These are phyloP conservation scores for Podarcis siculus DNA, from an alignment of 2,797 vertebrate genomes.

Conservation along the genomic window DNA sequence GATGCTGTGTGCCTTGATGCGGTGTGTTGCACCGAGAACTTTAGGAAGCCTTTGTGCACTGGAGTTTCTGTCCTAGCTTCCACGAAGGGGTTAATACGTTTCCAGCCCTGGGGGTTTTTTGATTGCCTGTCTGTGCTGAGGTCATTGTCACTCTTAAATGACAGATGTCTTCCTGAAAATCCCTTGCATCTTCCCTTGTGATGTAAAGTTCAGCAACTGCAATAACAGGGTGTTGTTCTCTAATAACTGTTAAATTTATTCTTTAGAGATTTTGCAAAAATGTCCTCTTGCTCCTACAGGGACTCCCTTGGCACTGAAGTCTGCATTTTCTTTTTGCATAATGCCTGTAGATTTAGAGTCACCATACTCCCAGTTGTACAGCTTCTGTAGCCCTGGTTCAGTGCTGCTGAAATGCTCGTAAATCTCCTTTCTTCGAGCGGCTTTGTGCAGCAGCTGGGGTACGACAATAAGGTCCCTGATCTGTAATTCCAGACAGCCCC, in stretches of 20 bases:
- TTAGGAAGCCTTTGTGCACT: constrained; percentile 18
- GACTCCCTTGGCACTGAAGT: constrained; percentile 74
- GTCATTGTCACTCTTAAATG: constrained; percentile 91
- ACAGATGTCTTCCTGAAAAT: constrained; percentile 95
- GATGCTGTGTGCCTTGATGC: constrained; percentile 1
- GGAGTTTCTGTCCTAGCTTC: constrained; percentile 33
- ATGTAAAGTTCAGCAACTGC: constrained; percentile 83
- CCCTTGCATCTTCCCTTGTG: constrained; percentile 84
- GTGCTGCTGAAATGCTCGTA: constrained; percentile 87
- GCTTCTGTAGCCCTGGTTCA: constrained; percentile 84
- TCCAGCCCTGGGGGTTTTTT: constrained; percentile 80
- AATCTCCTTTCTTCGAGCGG: constrained; percentile 88
- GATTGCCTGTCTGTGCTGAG: constrained; percentile 89
- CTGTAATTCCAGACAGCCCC: constrained; percentile 85
- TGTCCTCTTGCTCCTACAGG: constrained; percentile 80
- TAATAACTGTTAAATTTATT: constrained; percentile 95
- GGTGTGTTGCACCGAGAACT: background rate
- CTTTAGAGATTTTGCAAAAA: constrained; percentile 82
- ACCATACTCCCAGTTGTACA: constrained; percentile 81
- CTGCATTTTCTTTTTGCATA: constrained; percentile 81
- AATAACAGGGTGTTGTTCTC: constrained; percentile 85
- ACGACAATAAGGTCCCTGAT: constrained; percentile 87
- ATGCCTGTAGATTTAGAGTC: constrained; percentile 81
- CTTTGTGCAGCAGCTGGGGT: constrained; percentile 88
- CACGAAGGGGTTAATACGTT: constrained; percentile 74